Conservation (phyloP, 2,797 vertebrate genomes). For the Varecia variegata region DNA sequence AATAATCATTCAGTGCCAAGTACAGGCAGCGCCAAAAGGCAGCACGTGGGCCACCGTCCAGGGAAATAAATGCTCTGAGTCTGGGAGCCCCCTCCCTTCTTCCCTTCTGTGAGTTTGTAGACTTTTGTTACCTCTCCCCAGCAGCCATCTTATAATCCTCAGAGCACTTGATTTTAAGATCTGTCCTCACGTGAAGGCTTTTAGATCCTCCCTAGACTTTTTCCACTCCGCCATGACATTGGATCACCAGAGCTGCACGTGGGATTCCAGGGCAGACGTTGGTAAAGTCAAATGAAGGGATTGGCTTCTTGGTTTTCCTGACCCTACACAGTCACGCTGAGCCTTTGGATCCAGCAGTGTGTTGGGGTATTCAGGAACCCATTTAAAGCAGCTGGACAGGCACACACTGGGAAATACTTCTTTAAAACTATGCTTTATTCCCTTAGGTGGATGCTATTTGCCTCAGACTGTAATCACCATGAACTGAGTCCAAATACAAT, state of each 20-base stretch:
- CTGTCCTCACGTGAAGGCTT: neutral
- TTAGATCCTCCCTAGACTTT: neutral
- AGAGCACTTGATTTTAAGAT: neutral
- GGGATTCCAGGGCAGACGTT: neutral
- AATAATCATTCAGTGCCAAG: neutral
- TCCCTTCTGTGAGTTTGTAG: neutral
- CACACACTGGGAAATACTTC: neutral
- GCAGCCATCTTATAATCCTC: neutral
- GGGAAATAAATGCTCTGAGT: neutral
- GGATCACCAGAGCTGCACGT: neutral
- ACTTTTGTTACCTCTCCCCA: neutral
- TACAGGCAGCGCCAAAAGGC: neutral
- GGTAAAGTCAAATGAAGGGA: neutral
- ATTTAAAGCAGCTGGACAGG: neutral
- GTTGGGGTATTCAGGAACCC: neutral
- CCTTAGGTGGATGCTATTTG: too few relatives aligned
- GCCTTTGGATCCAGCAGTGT: neutral
- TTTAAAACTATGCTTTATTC: neutral
- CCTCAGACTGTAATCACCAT: too few relatives aligned
- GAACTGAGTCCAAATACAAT: too few relatives aligned
- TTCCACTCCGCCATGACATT: neutral
- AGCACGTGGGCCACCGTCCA: rapidly evolving
- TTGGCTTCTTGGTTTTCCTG: neutral
- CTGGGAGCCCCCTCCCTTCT: rapidly evolving
- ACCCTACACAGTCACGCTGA: too few relatives aligned